Evolutionary conservation across 2,113 vertebrate species (phyloP), one percentile per base, ranked within the genome.

Genomic region (Poecile atricapillus): DNA sequence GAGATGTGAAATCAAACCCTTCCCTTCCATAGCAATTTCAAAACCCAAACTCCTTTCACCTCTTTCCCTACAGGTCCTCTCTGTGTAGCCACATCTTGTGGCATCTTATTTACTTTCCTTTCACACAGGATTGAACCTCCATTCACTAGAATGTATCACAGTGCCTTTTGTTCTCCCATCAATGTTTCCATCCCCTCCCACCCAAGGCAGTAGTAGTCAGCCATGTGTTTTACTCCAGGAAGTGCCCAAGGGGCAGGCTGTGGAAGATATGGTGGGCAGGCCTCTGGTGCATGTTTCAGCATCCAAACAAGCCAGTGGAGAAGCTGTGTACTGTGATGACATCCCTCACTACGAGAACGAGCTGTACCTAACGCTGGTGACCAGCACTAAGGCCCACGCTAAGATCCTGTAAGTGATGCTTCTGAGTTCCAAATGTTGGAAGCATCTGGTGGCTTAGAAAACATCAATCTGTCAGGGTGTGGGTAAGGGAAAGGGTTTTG

Each of bases 311-410:
- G 98, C 99, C 11, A 99, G 98, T 0, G 99, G 99, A 13, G 99
- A 99, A 91, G 99, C 99, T 0, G 88, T 99, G 64, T 99, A 99
- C 97, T 99, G 99, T 2, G 99, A 99, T 2, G 99, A 99, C 89
- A 97, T 99, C n/a, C 99, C 99, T 50, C 95, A 93, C 83, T 99
- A 98, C 3, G 98, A 99, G 92, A 99, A 99, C 1, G 99, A 99
- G 95, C 98, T 99, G 13, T 98, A 98, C 89, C 97, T 99, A 60
- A 98, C 98, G 0, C 97, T 99, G 39, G 97, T 99, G 92, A 99
- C 98, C 96, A 99, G 99, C 97, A 98, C 97, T 83, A 98, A 98
- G 94, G 98, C 99, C 22, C 98, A 99, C 0, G 99, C 99, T 52
- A 97, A 97, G 73, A 99, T 99, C 86, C 97, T 97, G 99, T 99